These are phyloP conservation scores for Halcyon chelicuti DNA, from an alignment of 2,797 vertebrate species.

Conservation along the genomic window DNA sequence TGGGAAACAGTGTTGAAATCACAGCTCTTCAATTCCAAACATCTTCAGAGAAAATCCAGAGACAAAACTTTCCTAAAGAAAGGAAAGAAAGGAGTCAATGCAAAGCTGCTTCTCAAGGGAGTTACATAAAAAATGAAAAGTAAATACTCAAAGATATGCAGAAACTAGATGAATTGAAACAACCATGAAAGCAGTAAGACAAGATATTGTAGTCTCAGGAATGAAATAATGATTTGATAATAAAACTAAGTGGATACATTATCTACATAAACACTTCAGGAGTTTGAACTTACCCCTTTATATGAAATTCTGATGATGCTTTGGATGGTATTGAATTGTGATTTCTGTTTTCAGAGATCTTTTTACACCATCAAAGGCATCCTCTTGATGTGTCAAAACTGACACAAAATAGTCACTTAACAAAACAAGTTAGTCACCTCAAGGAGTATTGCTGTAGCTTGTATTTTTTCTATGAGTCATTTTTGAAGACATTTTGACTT, in stretches of 20 bases:
- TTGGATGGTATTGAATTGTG: conserved; percentile 7
- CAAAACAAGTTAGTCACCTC: neutral
- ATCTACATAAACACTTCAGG: neutral
- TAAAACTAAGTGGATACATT: neutral
- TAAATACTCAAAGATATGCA: conserved; percentile 10
- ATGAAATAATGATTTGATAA: conserved; percentile 5
- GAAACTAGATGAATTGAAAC: conserved; percentile 6
- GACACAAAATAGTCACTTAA: neutral
- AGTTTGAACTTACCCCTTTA: neutral
- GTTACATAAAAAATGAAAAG: neutral
- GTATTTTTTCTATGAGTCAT: neutral
- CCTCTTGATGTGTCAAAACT: conserved; percentile 20
- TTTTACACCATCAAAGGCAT: conserved; percentile 21
- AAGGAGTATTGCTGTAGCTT: neutral
- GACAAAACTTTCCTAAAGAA: neutral
- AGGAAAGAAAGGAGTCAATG: neutral
- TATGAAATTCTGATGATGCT: neutral
- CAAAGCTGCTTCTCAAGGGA: conserved; percentile 28
- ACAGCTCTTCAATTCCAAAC: neutral
- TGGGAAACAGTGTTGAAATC: neutral
- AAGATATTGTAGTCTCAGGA: neutral
- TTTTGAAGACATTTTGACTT: conserved; percentile 9
- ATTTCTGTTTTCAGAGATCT: conserved; percentile 27
- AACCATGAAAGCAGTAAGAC: conserved; percentile 15
- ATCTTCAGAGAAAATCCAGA: conserved; percentile 27